These are phyloP conservation scores for Drosophila nr. fundita DNA, from an alignment of 2,888 invertebrate genomes.

Conservation along the genomic window DNA sequence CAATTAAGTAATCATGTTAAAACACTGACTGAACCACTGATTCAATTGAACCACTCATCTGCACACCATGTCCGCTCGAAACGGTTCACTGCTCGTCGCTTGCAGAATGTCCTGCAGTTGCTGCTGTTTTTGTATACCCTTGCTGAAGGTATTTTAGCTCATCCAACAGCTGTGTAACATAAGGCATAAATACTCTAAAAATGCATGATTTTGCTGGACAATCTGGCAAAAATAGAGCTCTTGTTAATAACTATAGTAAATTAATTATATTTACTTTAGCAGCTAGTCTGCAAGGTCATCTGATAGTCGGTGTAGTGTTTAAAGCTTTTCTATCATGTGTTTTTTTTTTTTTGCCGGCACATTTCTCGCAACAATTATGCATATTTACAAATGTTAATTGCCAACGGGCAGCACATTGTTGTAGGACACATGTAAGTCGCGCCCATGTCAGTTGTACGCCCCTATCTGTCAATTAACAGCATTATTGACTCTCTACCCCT, in stretches of 20 bases:
- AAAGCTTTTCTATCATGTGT: background rate
- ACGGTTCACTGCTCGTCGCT: background rate
- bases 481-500: conserved; percentile 65
- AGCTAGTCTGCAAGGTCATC: background rate
- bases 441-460: conserved; percentile 14
- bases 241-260: background rate
- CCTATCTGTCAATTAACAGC: conserved; percentile 67
- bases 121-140: background rate
- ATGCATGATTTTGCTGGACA: background rate
- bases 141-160: background rate
- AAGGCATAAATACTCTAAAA: background rate
- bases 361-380: conserved; percentile 71
- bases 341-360: conserved; percentile 24
- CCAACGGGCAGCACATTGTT: conserved; percentile 65
- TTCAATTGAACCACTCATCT: conserved; percentile 62
- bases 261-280: background rate
- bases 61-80: background rate
- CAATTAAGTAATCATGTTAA: conserved; percentile 51
- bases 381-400: conserved; percentile 80
- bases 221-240: background rate
- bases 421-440: conserved; percentile 23
- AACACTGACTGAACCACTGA: conserved; percentile 56
- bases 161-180: background rate
- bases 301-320: background rate
- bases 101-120: background rate